These are phyloP conservation scores for Thymelicus sylvestris DNA, from an alignment of 2,888 invertebrate genomes.

Conservation along the genomic window DNA sequence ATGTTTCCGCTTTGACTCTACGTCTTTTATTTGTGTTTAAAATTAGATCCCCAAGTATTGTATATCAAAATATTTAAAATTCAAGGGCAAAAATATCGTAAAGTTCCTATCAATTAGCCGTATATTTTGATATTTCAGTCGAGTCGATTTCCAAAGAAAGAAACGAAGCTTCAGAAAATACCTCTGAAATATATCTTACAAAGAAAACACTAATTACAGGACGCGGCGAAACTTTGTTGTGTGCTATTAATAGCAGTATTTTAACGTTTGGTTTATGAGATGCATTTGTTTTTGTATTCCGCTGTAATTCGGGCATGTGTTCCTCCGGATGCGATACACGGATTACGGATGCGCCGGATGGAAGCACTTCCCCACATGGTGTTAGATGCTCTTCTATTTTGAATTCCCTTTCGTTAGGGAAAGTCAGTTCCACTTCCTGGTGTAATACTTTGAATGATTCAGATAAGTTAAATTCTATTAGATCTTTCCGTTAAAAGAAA, in stretches of 20 bases:
- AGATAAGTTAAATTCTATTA: not conserved
- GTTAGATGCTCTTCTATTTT: constrained; percentile 26
- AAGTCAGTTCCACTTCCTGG: constrained; percentile 5
- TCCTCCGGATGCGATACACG: constrained; percentile 47
- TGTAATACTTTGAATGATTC: constrained; percentile 2
- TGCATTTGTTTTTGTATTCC: constrained; percentile 34
- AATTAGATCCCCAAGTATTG: no score
- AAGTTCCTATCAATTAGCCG: no score
- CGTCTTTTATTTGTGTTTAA: no score
- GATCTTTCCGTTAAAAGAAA: not conserved
- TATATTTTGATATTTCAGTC: no score
- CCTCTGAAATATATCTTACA: no score
- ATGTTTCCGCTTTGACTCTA: no score
- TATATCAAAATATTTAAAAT: no score
- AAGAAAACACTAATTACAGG: no score
- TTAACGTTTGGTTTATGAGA: not conserved
- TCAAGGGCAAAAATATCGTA: no score
- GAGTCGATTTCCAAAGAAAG: not conserved
- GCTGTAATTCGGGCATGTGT: constrained; percentile 46
- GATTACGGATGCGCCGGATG: constrained; percentile 67
- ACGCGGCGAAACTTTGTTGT: no score
- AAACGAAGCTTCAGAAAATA: not conserved
- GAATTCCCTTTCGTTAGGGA: constrained; percentile 24
- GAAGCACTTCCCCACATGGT: constrained; percentile 72
- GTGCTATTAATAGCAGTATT: not conserved